Evolutionary conservation across 2,888 invertebrate genomes (phyloP), one percentile per base, ranked within the genome.

Genomic region (Fissipunctia ypsillon): DNA sequence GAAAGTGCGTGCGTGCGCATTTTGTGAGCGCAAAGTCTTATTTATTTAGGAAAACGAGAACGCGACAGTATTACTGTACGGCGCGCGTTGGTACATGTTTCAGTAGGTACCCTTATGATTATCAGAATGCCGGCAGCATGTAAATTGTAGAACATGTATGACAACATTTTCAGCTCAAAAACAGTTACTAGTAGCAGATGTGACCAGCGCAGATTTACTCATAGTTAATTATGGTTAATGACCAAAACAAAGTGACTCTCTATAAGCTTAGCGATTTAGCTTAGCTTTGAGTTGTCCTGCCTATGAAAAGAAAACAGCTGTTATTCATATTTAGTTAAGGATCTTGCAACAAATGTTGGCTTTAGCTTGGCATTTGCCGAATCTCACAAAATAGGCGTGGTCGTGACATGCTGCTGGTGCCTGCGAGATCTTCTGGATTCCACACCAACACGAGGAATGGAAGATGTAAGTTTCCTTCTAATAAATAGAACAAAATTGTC

Each of bases 401-500:
- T 12, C 28, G 25, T 14, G 41, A 43, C 14, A 25, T n/a, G 28
- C 43, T 38, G 50, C 71, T 31, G 28, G 41, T 35, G 19, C 14
- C 57, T 22, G 16, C 31, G 22, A 56, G 19, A 16, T n/a, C 28
- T 38, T n/a, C 57, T 43, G n/a, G 31, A 59, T 41, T 19, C 22
- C 25, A n/a, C 38, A 10, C n/a, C 10, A 57, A 38, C 31, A 31
- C 25, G 31, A 63, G 9, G 25, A 41, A 16, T 10, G 12, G 25
- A 31, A 56, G 25, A 31, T 43, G 45, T 56, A 63, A 80, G 56
- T 66, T 1, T 69, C 41, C 48, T 43, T 45, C 2, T 75, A 70
- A 59, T 75, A 76, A 74, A 22, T 12, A 14, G 28, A 64, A 52
- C 5, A 2, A 69, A 31, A 43, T 71, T 76, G 50, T 76, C 19